phyloP scores from a whole-genome alignment of 2,888 invertebrate genomes.

The Polietes domitor region DNA sequence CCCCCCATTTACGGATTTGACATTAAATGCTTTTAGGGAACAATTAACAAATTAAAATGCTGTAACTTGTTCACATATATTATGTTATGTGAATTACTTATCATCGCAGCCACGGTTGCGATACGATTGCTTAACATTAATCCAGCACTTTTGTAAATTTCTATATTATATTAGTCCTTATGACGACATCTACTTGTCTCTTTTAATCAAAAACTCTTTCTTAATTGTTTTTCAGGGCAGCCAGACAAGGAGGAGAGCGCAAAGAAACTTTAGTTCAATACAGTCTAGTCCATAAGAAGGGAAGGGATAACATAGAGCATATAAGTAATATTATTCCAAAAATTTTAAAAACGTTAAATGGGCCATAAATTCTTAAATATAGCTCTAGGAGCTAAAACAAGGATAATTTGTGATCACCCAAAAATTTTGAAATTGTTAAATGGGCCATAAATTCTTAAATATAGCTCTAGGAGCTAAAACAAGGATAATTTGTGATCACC shows the following conservation, averaged over 20 bases:
- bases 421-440: no score
- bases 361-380: no score
- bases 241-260: not conserved
- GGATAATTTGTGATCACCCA: no score
- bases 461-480: no score
- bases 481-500: no score
- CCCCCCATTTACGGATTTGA: no score
- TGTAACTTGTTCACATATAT: not conserved
- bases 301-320: no score
- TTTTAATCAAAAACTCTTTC: constrained; percentile 33
- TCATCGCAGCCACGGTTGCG: not conserved
- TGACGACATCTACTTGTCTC: not conserved
- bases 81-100: not conserved
- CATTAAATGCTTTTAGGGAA: not conserved
- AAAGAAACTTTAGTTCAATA: not conserved
- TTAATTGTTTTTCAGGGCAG: constrained; percentile 3
- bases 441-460: no score
- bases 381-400: no score
- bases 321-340: no score
- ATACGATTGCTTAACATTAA: not conserved
- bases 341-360: no score
- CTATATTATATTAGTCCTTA: not conserved
- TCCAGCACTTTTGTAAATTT: not conserved
- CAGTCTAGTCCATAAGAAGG: not conserved
- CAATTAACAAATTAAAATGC: constrained; percentile 5